Conservation (phyloP, 2,888 invertebrate genomes). For the Xylota segnis region DNA sequence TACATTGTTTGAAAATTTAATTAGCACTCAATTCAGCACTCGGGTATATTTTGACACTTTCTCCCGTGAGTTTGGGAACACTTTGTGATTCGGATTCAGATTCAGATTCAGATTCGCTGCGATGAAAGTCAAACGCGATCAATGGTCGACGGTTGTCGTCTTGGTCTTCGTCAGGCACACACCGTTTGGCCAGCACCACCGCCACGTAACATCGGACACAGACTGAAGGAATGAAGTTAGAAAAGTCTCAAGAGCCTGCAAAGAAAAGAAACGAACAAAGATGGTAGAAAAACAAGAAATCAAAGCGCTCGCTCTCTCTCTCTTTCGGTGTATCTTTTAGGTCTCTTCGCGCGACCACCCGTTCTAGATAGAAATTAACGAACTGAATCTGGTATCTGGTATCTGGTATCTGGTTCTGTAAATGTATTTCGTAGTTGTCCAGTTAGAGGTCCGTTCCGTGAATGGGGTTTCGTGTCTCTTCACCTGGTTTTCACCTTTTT, state of each 20-base stretch:
- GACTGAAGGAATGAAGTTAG: conserved; percentile 63
- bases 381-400: conserved; percentile 29
- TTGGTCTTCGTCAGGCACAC: conserved; percentile 4
- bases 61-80: conserved; percentile 16
- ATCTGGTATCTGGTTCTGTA: conserved; percentile 4
- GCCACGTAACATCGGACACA: conserved; percentile 73
- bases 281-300: conserved; percentile 50
- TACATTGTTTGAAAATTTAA: conserved; percentile 35
- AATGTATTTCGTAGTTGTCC: conserved; percentile 38
- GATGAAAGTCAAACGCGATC: conserved; percentile 23
- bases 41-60: conserved; percentile 55
- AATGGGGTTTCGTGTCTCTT: conserved; percentile 42
- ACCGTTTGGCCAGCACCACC: conserved; percentile 50
- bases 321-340: conserved; percentile 27
- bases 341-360: conserved; percentile 30
- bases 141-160: not conserved
- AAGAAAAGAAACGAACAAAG: conserved; percentile 23
- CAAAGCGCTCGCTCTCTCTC: conserved; percentile 26
- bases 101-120: conserved; percentile 9
- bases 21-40: conserved; percentile 35
- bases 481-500: not conserved
- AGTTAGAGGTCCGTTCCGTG: conserved; percentile 44
- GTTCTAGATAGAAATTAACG: conserved; percentile 25
- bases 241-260: conserved; percentile 58
- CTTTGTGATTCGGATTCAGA: conserved; percentile 17